Percentiles rank a stretch among this genome's conserved stretches.
Conservation (phyloP, 2,888 invertebrate genomes). For the Drosophila algonquin region DNA sequence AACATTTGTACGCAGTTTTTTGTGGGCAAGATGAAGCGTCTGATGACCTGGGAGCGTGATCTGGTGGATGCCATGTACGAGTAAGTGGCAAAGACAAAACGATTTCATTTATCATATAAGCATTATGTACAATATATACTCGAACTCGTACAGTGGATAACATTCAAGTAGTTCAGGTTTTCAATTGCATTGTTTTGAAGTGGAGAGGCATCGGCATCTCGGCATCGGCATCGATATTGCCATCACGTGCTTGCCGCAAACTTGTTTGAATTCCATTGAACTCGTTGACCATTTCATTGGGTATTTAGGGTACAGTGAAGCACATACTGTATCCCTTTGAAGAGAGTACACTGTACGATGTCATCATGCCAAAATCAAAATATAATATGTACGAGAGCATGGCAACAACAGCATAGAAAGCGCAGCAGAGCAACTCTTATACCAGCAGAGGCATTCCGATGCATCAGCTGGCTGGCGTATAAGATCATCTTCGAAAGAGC, state of each 20-base stretch:
- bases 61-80: slow-evolving; percentile 82
- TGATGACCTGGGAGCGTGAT: slow-evolving; percentile 82
- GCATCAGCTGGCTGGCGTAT: slow-evolving; percentile 38
- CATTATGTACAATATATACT: slow-evolving; percentile 8
- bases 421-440: slow-evolving; percentile 26
- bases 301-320: slow-evolving; percentile 22
- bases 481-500: slow-evolving; percentile 7
- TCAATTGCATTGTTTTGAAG: slow-evolving; percentile 56
- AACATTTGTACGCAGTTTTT: slow-evolving; percentile 52
- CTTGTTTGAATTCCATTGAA: slow-evolving; percentile 67
- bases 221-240: background rate
- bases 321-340: background rate
- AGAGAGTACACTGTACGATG: background rate
- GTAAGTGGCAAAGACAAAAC: slow-evolving; percentile 70
- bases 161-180: slow-evolving; percentile 51
- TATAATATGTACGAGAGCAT: slow-evolving; percentile 22
- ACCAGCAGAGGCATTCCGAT: slow-evolving; percentile 3
- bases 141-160: slow-evolving; percentile 3
- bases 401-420: slow-evolving; percentile 24
- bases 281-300: slow-evolving; percentile 37
- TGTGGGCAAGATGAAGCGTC: slow-evolving; percentile 77
- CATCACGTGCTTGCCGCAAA: slow-evolving; percentile 50
- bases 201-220: slow-evolving; percentile 9
- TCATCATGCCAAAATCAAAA: slow-evolving; percentile 29
- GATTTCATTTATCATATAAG: slow-evolving; percentile 52